phyloP scores from a whole-genome alignment of 1,140 invertebrate species.

The Harpegnathos saltator region DNA sequence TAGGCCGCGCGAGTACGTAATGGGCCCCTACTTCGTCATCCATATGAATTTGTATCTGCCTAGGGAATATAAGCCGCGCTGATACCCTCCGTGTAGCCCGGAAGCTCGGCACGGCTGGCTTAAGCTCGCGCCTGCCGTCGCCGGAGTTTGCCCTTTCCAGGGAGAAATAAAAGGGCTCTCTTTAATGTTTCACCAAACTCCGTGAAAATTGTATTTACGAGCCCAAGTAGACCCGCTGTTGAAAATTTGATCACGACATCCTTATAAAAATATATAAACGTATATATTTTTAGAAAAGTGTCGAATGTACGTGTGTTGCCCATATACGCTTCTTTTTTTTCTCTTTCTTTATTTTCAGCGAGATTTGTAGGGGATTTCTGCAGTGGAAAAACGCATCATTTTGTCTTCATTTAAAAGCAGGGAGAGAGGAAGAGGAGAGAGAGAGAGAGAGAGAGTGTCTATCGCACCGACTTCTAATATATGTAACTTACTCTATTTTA shows the following conservation, averaged over 20 bases:
- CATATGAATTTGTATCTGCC: constrained; percentile 66
- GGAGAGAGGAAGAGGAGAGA: no score
- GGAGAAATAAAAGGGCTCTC: constrained; percentile 34
- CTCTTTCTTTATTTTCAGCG: neutral
- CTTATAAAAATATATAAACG: constrained; percentile 30
- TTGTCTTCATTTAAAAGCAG: neutral
- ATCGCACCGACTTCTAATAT: neutral
- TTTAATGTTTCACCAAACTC: constrained; percentile 52
- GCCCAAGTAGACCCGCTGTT: constrained; percentile 8
- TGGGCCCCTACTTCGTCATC: constrained; percentile 56
- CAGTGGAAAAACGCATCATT: neutral
- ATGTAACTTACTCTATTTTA: neutral
- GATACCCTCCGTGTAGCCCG: constrained; percentile 41
- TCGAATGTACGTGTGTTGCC: no score
- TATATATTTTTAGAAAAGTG: no score
- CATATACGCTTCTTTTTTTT: no score
- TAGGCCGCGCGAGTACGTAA: constrained; percentile 50
- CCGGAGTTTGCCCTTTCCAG: constrained; percentile 18
- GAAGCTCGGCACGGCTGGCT: constrained; percentile 7
- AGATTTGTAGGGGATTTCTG: constrained; percentile 26
- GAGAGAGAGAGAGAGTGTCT: no score
- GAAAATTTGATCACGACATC: constrained; percentile 35
- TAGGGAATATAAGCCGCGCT: constrained; percentile 38
- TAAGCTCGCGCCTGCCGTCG: neutral
- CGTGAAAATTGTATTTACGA: constrained; percentile 51